Conservation (phyloP, 2,113 vertebrate species). For the Pristiophorus japonicus region DNA sequence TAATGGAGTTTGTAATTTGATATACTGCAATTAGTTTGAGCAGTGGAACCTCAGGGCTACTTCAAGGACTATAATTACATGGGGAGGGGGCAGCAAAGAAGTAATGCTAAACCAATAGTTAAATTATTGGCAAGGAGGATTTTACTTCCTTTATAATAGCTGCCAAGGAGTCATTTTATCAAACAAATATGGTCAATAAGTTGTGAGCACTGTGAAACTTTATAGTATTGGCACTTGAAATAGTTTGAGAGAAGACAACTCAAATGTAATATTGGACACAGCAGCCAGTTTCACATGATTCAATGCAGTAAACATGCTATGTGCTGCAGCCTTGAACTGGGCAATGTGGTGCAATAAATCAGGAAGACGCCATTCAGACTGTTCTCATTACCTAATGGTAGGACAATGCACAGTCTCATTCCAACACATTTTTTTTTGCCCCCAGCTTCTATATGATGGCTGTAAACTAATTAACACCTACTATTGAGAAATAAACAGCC, state of each 20-base stretch:
- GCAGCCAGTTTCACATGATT: slow-evolving; percentile 20
- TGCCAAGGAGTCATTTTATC: slow-evolving; percentile 32
- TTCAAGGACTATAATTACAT: slow-evolving; percentile 24
- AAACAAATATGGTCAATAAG: slow-evolving; percentile 9
- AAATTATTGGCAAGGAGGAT: slow-evolving; percentile 33
- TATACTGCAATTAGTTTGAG: slow-evolving; percentile 25
- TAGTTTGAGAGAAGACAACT: not conserved
- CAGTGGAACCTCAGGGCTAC: slow-evolving; percentile 20
- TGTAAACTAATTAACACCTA: slow-evolving; percentile 43
- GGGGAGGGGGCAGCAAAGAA: slow-evolving; percentile 42
- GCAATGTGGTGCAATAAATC: slow-evolving; percentile 25
- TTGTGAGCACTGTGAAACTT: no score
- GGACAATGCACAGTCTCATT: slow-evolving; percentile 37
- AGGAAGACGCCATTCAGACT: not conserved
- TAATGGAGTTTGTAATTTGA: slow-evolving; percentile 21
- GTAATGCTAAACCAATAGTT: slow-evolving; percentile 35
- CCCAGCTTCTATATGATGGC: slow-evolving; percentile 39
- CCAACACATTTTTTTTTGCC: slow-evolving; percentile 40
- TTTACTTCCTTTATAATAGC: slow-evolving; percentile 42
- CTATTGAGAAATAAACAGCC: slow-evolving; percentile 44
- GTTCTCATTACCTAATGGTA: slow-evolving; percentile 36
- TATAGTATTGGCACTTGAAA: not conserved
- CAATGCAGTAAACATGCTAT: slow-evolving; percentile 4
- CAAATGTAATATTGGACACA: not conserved
- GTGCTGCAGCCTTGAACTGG: slow-evolving; percentile 26